Conservation (phyloP, 1,140 invertebrate genomes). For the Gonatopus flavifemur region DNA sequence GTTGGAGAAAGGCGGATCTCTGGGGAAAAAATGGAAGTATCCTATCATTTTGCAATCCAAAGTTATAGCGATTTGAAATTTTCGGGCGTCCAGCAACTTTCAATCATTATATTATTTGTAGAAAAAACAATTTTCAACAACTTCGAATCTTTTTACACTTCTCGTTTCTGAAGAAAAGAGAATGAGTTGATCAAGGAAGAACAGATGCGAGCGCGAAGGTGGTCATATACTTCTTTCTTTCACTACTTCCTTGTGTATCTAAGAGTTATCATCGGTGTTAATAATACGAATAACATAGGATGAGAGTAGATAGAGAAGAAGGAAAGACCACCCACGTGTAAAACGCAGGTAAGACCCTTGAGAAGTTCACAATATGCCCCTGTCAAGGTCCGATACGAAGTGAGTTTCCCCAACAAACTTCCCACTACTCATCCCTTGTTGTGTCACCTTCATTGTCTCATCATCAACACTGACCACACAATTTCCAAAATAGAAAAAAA, state of each 20-base stretch:
- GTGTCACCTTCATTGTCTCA: slow-evolving; percentile 17
- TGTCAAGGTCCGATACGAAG: no score
- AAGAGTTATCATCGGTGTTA: slow-evolving; percentile 38
- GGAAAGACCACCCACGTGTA: slow-evolving; percentile 38
- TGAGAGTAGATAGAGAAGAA: slow-evolving; percentile 1
- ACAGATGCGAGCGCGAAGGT: slow-evolving; percentile 10
- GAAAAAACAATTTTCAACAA: no score
- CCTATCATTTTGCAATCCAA: no score
- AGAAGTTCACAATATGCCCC: slow-evolving; percentile 7
- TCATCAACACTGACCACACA: slow-evolving; percentile 43
- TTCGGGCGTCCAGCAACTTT: no score
- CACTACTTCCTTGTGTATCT: slow-evolving; percentile 12
- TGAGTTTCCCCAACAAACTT: not conserved
- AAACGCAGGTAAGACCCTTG: slow-evolving; percentile 21
- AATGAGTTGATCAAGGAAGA: slow-evolving; percentile 1
- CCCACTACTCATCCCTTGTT: slow-evolving; percentile 6
- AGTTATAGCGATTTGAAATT: no score
- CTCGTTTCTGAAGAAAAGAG: not conserved
- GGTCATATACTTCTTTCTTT: no score
- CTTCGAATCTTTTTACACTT: no score
- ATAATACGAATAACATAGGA: slow-evolving; percentile 26
- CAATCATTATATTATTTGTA: no score
- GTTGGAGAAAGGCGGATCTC: no score
- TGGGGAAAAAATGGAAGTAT: no score
- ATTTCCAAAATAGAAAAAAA: no score